phyloP scores from a whole-genome alignment of 2,797 vertebrate species.

The Pteronotus mesoamericanus region DNA sequence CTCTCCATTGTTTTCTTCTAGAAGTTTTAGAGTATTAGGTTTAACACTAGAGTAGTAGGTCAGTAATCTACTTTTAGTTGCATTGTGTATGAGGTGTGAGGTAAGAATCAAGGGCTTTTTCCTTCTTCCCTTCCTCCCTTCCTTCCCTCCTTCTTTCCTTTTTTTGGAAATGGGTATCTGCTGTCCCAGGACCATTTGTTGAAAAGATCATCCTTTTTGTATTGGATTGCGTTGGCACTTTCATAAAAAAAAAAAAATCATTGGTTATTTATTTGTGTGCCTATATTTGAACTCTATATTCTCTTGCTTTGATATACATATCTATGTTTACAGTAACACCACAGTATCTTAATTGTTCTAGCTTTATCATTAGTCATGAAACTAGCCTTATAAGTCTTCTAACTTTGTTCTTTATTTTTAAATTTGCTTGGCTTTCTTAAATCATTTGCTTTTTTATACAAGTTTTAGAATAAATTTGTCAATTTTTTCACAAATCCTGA shows the following conservation, averaged over 20 bases:
- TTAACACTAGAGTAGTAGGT: not conserved
- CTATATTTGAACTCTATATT: not conserved
- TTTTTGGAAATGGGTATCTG: not conserved
- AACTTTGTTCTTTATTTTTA: not conserved
- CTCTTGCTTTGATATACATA: not conserved
- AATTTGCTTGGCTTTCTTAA: not conserved
- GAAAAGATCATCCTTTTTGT: not conserved
- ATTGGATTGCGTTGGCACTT: not conserved
- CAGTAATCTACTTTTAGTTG: not conserved
- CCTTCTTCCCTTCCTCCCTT: not conserved
- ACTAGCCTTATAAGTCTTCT: not conserved
- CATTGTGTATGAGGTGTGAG: not conserved
- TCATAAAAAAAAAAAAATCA: not conserved
- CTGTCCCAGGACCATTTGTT: not conserved
- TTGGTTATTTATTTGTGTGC: not conserved
- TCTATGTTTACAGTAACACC: not conserved
- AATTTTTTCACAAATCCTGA: not conserved
- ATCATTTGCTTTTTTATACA: conserved; percentile 22
- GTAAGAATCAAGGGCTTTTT: not conserved
- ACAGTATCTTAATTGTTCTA: not conserved
- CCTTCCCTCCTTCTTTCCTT: not conserved
- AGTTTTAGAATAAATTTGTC: conserved; percentile 16
- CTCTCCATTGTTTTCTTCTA: not conserved
- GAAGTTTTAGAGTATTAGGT: not conserved
- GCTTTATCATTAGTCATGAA: not conserved